Conservation (phyloP, 2,113 vertebrate species). For the Athene noctua region DNA sequence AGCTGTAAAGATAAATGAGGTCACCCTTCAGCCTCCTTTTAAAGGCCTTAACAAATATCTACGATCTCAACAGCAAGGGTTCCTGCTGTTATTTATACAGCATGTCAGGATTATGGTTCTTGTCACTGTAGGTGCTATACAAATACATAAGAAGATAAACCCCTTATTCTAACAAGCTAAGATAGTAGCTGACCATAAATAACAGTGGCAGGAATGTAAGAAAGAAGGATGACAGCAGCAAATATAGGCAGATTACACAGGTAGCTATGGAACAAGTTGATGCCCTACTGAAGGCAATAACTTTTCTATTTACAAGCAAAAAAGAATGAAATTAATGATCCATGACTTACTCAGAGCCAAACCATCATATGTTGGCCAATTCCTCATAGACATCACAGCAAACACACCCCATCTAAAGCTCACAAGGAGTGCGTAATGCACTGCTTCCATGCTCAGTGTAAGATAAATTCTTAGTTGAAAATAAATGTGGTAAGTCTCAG, state of each 20-base stretch:
- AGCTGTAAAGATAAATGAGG: background rate
- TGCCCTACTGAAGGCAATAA: background rate
- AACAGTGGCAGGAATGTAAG: background rate
- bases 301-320: background rate
- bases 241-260: background rate
- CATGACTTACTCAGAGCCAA: background rate
- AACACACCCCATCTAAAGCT: background rate
- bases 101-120: background rate
- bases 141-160: background rate
- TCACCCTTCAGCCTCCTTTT: background rate
- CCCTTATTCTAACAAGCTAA: background rate
- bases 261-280: background rate
- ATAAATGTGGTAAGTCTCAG: background rate
- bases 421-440: background rate
- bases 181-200: constrained; percentile 2
- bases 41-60: background rate
- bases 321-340: background rate
- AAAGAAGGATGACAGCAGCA: constrained; percentile 5
- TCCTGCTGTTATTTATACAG: background rate
- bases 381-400: background rate
- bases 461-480: background rate
- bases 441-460: background rate
- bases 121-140: background rate
- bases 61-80: background rate
- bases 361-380: background rate